Conservation (phyloP, 2,888 invertebrate genomes). For the Clostera curtula region DNA sequence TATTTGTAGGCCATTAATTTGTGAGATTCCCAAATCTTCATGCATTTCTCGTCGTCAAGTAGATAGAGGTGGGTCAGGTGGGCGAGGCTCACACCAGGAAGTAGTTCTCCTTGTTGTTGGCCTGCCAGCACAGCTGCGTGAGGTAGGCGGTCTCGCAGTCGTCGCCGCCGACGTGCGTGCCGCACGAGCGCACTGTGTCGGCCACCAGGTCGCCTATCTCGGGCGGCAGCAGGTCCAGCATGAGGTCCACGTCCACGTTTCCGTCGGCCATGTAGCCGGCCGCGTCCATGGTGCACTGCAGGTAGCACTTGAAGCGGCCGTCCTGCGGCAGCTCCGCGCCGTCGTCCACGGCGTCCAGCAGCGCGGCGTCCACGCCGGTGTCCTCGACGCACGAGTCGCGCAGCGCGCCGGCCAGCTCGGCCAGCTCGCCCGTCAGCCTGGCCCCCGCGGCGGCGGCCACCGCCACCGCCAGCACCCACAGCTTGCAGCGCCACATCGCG, state of each 20-base stretch:
- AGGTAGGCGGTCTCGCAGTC: conserved; percentile 57
- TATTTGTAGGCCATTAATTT: no score
- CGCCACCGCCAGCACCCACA: conserved; percentile 6
- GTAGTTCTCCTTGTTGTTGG: conserved; percentile 42
- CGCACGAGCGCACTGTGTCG: conserved; percentile 38
- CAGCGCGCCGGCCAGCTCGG: conserved; percentile 53
- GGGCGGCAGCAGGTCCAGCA: conserved; percentile 50
- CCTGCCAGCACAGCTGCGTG: conserved; percentile 63
- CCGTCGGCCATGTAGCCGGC: conserved; percentile 59
- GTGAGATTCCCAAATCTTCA: no score
- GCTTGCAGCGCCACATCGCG: conserved; percentile 8
- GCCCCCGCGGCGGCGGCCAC: conserved; percentile 6
- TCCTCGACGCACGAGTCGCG: conserved; percentile 51
- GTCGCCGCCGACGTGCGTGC: conserved; percentile 47
- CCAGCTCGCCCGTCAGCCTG: conserved; percentile 52
- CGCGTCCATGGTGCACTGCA: conserved; percentile 63
- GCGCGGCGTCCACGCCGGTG: conserved; percentile 41
- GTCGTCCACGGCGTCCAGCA: conserved; percentile 44
- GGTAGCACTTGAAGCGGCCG: conserved; percentile 53
- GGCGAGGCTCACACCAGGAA: no score
- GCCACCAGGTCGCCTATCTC: conserved; percentile 36
- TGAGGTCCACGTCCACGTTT: conserved; percentile 51
- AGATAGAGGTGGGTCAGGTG: no score
- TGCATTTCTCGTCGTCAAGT: no score
- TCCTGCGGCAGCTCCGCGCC: conserved; percentile 49